Evolutionary conservation across 1,140 invertebrate genomes (phyloP), one percentile per base, ranked within the genome.

Genomic region (Pissodes strobi): DNA sequence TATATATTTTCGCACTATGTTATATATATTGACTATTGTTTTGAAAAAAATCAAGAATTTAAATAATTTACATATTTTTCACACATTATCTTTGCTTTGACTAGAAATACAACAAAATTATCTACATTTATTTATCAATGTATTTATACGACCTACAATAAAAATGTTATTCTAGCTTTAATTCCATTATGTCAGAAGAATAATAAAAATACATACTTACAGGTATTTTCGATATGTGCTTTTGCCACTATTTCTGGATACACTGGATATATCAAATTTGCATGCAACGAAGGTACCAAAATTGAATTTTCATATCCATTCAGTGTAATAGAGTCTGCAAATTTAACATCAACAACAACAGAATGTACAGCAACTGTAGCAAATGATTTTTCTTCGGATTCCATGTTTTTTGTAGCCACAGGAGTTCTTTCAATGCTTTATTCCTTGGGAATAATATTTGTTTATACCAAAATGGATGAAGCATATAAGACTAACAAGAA

Each of bases 371-470:
- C 62, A 18, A 48, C 59, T 1, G 59, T 77, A 25, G 56, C 51
- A 34, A 83, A 81, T 57, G 79, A 86, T 71, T 83, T 82, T 66
- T 83, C 82, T 41, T 82, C 84, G 13, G 82, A 86, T 75, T 81
- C 87, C 0, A 80, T 86, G 74, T 89, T 88, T 78, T 90, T 85
- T 77, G 88, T 90, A 12, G 84, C 87, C 27, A 85, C 86, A 61
- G 88, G 88, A 21, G 87, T 89, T 12, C 77, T 90, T 15, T 82
- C 85, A 6, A 83, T 89, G 74, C 73, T 90, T 9, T 88, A 86
- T 74, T 80, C 82, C 52, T 67, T 87, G 25, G 85, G 72, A 8
- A 82, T 84, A n/a, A 73, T 83, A 37, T 75, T 82, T 21, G 71
- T 88, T 18, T 89, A 89, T 76, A 73, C 83, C 15, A 80, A 87